Base-by-base conservation (phyloP, 2,113 vertebrate genomes). In the Prionailurus viverrinus region DNA sequence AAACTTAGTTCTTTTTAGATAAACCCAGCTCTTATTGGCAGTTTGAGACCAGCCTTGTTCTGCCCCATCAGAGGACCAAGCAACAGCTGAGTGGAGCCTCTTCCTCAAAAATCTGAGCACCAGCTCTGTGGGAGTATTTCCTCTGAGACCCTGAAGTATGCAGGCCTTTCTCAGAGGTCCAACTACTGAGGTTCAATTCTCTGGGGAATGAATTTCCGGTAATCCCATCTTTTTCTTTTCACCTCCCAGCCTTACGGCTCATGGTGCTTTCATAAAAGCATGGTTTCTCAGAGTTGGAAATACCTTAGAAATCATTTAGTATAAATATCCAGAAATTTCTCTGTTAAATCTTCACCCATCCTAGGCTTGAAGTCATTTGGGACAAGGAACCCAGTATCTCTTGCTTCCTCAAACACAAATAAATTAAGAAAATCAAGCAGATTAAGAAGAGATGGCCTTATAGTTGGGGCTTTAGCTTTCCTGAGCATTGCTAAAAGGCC, bases 281-380 rank as follows among this genome's bases (percentile, higher is more conserved):
- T 39, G 25, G 41, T 41, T 96, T 84, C 66, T 96, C n/a, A 89
- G n/a, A 74, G 51, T 33, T 68, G 73, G 48, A 73, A 81, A 94
- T 79, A 85, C 5, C 31, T 97, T 86, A 76, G 27, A 68, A 25
- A 95, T 89, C 48, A 92, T 73, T 91, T 91, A 83, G 23, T 39
- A n/a, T n/a, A 73, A 78, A 0, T 21, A 51, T 93, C 36, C 63
- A 92, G 21, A 1, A 27, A 5, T 39, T 58, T 51, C n/a, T 91
- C 81, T 92, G 63, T 61, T 66, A 45, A 94, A 58, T 33, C 51
- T 25, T 61, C 71, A 71, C 69, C 41, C 4, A 29, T 61, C 11
- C n/a, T 79, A 81, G 63, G 53, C n/a, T 89, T 96, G 41, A 93
- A 95, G 39, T 71, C 63, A 76, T 39, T 58, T 90, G 29, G 6